Conservation (phyloP, 2,888 invertebrate genomes). For the Anarsia innoxiella region DNA sequence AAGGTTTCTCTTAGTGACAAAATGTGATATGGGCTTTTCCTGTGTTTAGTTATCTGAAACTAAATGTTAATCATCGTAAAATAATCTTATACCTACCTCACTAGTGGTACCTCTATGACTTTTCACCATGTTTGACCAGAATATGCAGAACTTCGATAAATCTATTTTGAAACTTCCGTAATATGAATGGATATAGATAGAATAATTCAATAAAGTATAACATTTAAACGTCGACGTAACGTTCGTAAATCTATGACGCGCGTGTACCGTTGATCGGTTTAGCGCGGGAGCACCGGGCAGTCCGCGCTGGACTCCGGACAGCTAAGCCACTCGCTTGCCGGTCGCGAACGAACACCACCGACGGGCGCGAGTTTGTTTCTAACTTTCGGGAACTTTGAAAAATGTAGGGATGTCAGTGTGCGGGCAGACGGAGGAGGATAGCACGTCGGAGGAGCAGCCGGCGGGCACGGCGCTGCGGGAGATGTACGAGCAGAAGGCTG, state of each 20-base stretch:
- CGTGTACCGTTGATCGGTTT: constrained; percentile 49
- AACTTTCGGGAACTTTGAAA: too few species aligned
- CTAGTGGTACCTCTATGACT: too few species aligned
- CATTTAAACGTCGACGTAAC: constrained; percentile 36
- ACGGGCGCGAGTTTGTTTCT: background rate
- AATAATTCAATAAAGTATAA: constrained; percentile 33
- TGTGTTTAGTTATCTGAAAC: too few species aligned
- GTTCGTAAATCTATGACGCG: constrained; percentile 57
- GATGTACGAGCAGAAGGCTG: constrained; percentile 54
- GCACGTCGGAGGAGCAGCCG: constrained; percentile 43
- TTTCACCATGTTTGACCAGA: too few species aligned
- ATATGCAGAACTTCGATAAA: constrained; percentile 18
- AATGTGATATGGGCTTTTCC: too few species aligned
- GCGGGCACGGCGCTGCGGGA: constrained; percentile 38
- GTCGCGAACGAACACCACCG: background rate
- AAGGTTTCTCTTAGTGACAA: too few species aligned
- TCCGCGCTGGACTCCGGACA: constrained; percentile 20
- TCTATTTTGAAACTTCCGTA: constrained; percentile 33
- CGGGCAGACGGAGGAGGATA: constrained; percentile 49
- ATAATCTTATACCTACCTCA: too few species aligned
- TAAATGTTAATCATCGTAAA: too few species aligned
- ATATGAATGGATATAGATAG: constrained; percentile 33
- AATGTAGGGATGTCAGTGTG: constrained; percentile 59
- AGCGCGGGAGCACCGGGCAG: constrained; percentile 35
- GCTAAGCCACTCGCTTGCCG: constrained; percentile 10